Evolutionary conservation across 1,140 invertebrate species (phyloP).

Genomic region (Drosophila pseudoobscura): DNA sequence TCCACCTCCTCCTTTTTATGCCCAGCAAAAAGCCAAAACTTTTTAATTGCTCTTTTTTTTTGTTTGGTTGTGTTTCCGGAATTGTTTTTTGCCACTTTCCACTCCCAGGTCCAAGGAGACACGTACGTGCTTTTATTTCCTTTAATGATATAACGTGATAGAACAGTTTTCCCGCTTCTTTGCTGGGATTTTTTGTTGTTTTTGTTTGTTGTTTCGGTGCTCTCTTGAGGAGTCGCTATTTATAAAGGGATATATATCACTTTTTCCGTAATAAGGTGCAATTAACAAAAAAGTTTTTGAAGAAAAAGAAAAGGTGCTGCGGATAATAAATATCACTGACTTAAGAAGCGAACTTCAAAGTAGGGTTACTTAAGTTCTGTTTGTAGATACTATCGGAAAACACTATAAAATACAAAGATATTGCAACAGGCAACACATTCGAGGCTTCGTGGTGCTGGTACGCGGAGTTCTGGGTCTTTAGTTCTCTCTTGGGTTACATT

Average conservation of each 20-base stretch:
- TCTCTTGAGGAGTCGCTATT: conserved; percentile 20
- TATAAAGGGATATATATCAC: conserved; percentile 29
- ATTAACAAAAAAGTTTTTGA: conserved; percentile 41
- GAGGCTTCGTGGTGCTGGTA: too few relatives aligned
- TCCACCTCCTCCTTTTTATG: conserved; percentile 10
- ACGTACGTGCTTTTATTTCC: conserved; percentile 71
- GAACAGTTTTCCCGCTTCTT: conserved; percentile 23
- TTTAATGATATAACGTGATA: conserved; percentile 74
- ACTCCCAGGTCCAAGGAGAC: conserved; percentile 50
- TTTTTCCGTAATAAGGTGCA: conserved; percentile 31
- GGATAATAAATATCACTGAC: conserved; percentile 16
- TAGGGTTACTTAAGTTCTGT: background rate
- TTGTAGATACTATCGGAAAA: too few relatives aligned
- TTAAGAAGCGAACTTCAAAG: background rate
- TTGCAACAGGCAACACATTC: too few relatives aligned
- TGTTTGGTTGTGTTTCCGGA: conserved; percentile 25
- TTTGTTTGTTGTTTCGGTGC: background rate
- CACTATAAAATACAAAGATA: too few relatives aligned
- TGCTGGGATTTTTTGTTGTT: conserved; percentile 14
- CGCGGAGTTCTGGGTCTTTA: too few relatives aligned
- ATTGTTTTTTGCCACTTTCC: conserved; percentile 54
- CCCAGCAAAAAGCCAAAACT: conserved; percentile 58
- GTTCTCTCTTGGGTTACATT: too few relatives aligned
- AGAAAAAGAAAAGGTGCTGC: background rate
- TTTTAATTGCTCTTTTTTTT: conserved; percentile 67